These are phyloP conservation scores for Euthynnus affinis DNA, from an alignment of 2,797 vertebrate species.

Conservation along the genomic window DNA sequence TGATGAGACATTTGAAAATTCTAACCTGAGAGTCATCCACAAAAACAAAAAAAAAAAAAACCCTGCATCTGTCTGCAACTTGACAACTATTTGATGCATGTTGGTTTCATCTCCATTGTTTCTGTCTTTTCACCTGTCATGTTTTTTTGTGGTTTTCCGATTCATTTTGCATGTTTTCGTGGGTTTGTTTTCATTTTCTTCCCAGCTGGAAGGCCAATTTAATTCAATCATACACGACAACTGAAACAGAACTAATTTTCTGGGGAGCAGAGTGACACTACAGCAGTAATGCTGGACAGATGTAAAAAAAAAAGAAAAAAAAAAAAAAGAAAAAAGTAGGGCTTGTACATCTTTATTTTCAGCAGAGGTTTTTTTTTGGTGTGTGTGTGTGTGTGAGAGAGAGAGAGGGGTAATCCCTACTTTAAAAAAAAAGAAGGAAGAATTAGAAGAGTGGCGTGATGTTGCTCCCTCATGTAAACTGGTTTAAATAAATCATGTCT, in stretches of 20 bases:
- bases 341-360: slow-evolving; percentile 50
- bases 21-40: neutral
- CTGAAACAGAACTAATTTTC: slow-evolving; percentile 45
- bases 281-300: slow-evolving; percentile 9
- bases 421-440: slow-evolving; percentile 33
- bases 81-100: neutral
- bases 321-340: too few species aligned
- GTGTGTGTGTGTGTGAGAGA: too few species aligned
- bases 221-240: slow-evolving; percentile 41
- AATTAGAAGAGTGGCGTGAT: slow-evolving; percentile 58
- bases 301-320: too few species aligned
- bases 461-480: slow-evolving; percentile 69
- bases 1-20: neutral
- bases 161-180: slow-evolving; percentile 13
- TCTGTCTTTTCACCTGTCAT: slow-evolving; percentile 1
- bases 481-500: slow-evolving; percentile 77
- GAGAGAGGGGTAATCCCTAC: slow-evolving; percentile 16
- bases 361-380: slow-evolving; percentile 16
- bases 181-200: slow-evolving; percentile 9
- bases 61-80: neutral
- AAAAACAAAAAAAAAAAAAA: neutral
- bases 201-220: slow-evolving; percentile 9
- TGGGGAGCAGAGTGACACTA: slow-evolving; percentile 2
- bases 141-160: neutral
- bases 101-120: neutral